These are phyloP conservation scores for Gorsachius goisagi DNA, from an alignment of 2,113 vertebrate genomes.

Conservation along the genomic window DNA sequence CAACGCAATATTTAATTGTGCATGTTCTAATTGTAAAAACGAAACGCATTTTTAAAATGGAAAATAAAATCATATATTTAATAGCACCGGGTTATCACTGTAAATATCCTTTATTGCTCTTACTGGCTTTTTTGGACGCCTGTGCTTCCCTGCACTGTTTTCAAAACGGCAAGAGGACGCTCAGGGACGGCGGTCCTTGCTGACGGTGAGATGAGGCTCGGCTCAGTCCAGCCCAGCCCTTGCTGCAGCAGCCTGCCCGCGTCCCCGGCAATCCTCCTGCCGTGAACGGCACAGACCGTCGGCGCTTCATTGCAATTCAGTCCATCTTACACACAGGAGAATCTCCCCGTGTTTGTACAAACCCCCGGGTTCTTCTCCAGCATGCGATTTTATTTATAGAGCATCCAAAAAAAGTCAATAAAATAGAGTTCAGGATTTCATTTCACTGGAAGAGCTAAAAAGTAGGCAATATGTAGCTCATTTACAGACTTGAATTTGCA, in stretches of 20 bases:
- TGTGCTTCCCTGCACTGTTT: background rate
- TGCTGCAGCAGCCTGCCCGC: background rate
- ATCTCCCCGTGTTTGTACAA: background rate
- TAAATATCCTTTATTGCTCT: background rate
- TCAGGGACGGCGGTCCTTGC: fast-evolving
- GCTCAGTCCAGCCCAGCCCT: background rate
- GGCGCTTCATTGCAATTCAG: fast-evolving
- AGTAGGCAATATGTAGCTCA: background rate
- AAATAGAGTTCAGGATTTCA: background rate
- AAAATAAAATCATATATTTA: background rate
- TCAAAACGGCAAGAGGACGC: too few species aligned
- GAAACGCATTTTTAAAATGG: background rate
- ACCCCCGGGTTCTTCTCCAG: background rate
- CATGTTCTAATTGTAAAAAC: background rate
- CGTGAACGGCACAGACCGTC: background rate
- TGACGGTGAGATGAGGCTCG: fast-evolving
- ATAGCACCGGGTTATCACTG: background rate
- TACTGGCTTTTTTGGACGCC: background rate
- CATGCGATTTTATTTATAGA: background rate
- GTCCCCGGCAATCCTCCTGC: background rate
- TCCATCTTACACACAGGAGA: background rate
- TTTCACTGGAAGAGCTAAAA: background rate
- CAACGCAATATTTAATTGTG: background rate
- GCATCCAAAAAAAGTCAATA: background rate
- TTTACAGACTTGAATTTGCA: background rate